A percentile compares a stretch with the other conserved stretches of the same genome.
These are phyloP conservation scores for Keiferia lycopersicella DNA, from an alignment of 2,888 invertebrate species.

Conservation along the genomic window DNA sequence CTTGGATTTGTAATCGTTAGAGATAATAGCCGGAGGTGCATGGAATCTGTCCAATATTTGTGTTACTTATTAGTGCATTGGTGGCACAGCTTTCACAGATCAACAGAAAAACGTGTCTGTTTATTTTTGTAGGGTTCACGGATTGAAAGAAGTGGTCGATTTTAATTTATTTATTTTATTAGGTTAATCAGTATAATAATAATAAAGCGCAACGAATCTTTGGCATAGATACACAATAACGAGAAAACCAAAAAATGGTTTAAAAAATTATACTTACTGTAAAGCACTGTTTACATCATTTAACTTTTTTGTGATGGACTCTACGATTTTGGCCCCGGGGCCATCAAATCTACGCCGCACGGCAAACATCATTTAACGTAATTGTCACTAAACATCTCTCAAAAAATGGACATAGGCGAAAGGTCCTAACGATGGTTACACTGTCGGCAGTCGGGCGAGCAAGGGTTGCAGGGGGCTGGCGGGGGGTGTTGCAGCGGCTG, in stretches of 20 bases:
- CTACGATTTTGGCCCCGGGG: too few relatives aligned
- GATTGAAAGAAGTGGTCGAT: not conserved
- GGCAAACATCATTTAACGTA: too few relatives aligned
- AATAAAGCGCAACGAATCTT: slow-evolving; percentile 15
- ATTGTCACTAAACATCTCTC: slow-evolving; percentile 7
- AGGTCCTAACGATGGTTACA: slow-evolving; percentile 63
- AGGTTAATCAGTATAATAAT: not conserved
- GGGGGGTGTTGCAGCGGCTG: slow-evolving; percentile 69
- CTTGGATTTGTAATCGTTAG: slow-evolving; percentile 60
- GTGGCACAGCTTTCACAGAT: not conserved
- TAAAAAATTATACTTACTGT: not conserved
- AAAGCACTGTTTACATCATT: not conserved
- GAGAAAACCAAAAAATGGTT: not conserved
- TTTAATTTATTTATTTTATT: not conserved
- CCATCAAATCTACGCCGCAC: too few relatives aligned
- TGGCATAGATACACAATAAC: slow-evolving; percentile 8
- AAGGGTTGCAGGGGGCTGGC: slow-evolving; percentile 61
- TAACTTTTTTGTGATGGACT: too few relatives aligned
- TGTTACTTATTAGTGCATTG: slow-evolving; percentile 23
- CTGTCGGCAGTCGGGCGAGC: slow-evolving; percentile 73
- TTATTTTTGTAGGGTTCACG: not conserved
- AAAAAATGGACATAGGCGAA: not conserved
- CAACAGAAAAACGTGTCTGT: too few relatives aligned
- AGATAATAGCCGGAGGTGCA: slow-evolving; percentile 50
- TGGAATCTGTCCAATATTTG: slow-evolving; percentile 40